Base-by-base conservation (phyloP, 2,888 invertebrate species). In the Andrena marginata region DNA sequence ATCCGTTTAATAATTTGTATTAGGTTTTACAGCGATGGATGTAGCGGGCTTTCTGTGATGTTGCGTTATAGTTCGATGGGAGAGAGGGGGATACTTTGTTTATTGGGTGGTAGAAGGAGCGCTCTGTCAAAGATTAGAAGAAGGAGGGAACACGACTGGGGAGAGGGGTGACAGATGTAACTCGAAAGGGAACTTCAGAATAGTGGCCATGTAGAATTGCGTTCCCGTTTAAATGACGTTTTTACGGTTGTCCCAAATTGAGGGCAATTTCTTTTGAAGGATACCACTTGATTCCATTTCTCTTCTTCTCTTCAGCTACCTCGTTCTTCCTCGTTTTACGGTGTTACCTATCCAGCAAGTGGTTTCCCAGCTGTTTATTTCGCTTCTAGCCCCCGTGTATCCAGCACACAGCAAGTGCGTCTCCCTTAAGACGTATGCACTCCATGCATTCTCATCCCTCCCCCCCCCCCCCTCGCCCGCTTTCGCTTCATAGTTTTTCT, bases 371-470 rank as follows among this genome's bases (percentile, higher is more conserved):
- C 82, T 80, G 76, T 82, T 80, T 75, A 74, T 83, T 85, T 80
- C 86, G 71, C 72, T 80, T 59, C 69, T 69, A 77, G 42, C 42
- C 42, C 35, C 35, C 67, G 56, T 69, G 68, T 68, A 73, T 78
- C 73, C 84, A 65, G 76, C 84, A 69, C 70, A 81, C 84, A 56
- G 75, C 67, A 29, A 74, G 82, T 84, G 78, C 84, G 84, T 84
- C 80, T 76, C 75, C 76, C 69, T 75, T 78, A 77, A 82, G 81
- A 82, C 60, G 42, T 77, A 82, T 77, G 77, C 72, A 73, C 63
- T 64, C 72, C 8, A 56, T 75, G 63, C 42, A 74, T 71, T 63
- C 48, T 20, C 60, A 13, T 6, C 65, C 64, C n/a, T 51, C 16
- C 31, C 23, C 74, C 4, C 65, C 16, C 29, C 64, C n/a, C 56